Evolutionary conservation across 1,140 invertebrate genomes (phyloP).

Genomic region (Camponotus vicinus): DNA sequence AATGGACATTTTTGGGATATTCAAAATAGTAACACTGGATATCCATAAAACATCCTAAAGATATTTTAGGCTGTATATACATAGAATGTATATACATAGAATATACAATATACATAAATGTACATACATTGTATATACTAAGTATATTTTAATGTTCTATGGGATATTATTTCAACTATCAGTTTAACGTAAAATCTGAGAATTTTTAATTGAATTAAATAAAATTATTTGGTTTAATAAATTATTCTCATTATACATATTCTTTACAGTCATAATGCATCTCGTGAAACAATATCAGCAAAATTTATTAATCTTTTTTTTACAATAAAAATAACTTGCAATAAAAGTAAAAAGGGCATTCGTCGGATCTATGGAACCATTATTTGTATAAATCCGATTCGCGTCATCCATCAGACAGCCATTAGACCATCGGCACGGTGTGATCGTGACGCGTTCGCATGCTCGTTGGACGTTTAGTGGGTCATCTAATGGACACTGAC

Average conservation of each 20-base stretch:
- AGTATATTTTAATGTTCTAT: too few relatives aligned
- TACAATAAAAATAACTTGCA: neutral
- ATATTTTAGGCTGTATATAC: too few relatives aligned
- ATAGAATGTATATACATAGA: too few relatives aligned
- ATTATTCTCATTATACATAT: neutral
- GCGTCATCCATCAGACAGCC: slow-evolving; percentile 56
- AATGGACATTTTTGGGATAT: too few relatives aligned
- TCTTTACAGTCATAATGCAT: neutral
- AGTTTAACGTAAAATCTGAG: neutral
- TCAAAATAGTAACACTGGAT: too few relatives aligned
- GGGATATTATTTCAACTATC: neutral
- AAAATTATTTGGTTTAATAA: slow-evolving; percentile 4
- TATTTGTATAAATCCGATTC: slow-evolving; percentile 35
- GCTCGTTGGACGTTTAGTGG: slow-evolving; percentile 30
- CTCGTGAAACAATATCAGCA: neutral
- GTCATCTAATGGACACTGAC: slow-evolving; percentile 60
- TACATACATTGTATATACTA: too few relatives aligned
- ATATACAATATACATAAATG: too few relatives aligned
- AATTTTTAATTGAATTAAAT: neutral
- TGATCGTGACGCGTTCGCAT: slow-evolving; percentile 30
- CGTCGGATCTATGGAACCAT: slow-evolving; percentile 1
- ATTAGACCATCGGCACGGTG: slow-evolving; percentile 45
- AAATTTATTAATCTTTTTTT: slow-evolving; percentile 8
- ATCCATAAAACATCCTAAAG: too few relatives aligned
- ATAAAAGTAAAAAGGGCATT: neutral